These are phyloP conservation scores for Pammene aurita DNA, from an alignment of 2,888 invertebrate species.

Conservation along the genomic window DNA sequence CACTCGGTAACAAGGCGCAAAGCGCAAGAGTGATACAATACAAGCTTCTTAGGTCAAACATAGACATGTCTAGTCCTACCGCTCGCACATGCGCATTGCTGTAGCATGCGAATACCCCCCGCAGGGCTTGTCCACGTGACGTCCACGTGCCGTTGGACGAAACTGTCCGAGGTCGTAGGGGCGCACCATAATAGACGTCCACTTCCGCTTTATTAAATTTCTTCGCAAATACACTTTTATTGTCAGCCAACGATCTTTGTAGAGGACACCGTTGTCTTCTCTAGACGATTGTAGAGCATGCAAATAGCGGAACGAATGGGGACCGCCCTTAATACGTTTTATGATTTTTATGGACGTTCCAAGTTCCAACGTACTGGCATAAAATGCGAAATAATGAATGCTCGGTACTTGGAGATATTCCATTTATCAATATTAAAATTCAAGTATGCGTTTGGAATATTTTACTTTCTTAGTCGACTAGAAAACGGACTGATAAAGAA, in stretches of 20 bases:
- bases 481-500: conserved; percentile 36
- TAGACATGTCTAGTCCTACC: too few species aligned
- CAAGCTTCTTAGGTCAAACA: too few species aligned
- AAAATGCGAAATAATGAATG: conserved; percentile 61
- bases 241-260: conserved; percentile 75
- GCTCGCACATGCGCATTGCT: too few species aligned
- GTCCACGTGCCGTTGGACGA: conserved; percentile 9
- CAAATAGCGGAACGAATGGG: conserved; percentile 77
- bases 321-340: conserved; percentile 68
- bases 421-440: conserved; percentile 52
- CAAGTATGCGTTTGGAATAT: conserved; percentile 45
- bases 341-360: conserved; percentile 71
- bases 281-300: conserved; percentile 75
- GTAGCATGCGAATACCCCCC: background rate
- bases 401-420: conserved; percentile 53
- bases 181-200: conserved; percentile 72
- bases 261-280: conserved; percentile 71
- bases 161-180: conserved; percentile 54
- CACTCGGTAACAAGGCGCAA: too few species aligned
- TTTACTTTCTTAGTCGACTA: conserved; percentile 33
- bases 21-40: too few species aligned
- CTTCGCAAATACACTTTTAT: conserved; percentile 83
- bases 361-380: conserved; percentile 49
- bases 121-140: conserved; percentile 42
- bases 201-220: conserved; percentile 84